Percentiles rank a stretch among this genome's conserved stretches.
These are phyloP conservation scores for Neoitamus cyanurus DNA, from an alignment of 2,888 invertebrate genomes.

Conservation along the genomic window DNA sequence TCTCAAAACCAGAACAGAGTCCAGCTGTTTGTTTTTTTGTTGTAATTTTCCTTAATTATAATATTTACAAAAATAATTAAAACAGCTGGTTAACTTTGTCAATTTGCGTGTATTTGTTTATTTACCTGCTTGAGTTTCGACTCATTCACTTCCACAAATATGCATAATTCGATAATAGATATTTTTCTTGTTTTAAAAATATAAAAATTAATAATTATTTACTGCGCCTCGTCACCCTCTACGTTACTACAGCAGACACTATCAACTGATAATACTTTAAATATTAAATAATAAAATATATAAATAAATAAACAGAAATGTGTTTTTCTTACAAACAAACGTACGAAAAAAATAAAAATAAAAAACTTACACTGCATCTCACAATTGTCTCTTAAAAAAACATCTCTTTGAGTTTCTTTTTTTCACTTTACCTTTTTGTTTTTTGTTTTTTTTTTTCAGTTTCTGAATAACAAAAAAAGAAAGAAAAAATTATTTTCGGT, in stretches of 20 bases:
- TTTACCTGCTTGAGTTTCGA: neutral
- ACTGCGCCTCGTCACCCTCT: neutral
- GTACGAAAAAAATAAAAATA: neutral
- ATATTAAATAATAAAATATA: conserved; percentile 35
- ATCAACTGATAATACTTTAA: conserved; percentile 29
- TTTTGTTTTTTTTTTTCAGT: neutral
- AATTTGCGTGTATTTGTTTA: neutral
- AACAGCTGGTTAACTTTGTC: neutral
- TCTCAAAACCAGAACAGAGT: no score
- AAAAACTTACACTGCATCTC: no score
- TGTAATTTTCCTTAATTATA: neutral
- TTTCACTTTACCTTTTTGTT: neutral
- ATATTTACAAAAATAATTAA: neutral
- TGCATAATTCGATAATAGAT: no score
- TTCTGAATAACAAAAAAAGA: neutral
- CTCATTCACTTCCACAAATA: no score
- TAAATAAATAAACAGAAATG: conserved; percentile 24
- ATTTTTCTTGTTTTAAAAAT: neutral
- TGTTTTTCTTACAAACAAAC: conserved; percentile 3
- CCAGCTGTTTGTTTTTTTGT: neutral
- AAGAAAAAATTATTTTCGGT: neutral
- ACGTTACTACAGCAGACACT: neutral
- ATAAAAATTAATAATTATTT: neutral
- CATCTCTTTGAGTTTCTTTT: neutral
- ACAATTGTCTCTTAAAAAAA: neutral